Evolutionary conservation across 2,797 vertebrate genomes (phyloP).

Genomic region (Alfaro cultratus): DNA sequence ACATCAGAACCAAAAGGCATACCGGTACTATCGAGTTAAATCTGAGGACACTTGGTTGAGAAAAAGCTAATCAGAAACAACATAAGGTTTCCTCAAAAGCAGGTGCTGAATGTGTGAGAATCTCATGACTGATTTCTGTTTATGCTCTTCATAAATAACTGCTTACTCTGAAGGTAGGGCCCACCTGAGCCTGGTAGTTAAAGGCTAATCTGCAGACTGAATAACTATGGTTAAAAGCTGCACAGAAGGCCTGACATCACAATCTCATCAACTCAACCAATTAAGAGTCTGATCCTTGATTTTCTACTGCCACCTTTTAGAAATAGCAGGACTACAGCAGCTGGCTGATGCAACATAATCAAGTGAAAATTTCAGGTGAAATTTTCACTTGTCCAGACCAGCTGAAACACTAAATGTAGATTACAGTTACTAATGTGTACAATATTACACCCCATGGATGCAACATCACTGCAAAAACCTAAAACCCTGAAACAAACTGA

Average conservation of each 20-base stretch:
- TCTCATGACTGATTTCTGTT: conserved; percentile 60
- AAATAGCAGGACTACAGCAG: background rate
- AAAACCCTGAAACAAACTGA: background rate
- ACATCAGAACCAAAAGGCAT: conserved; percentile 8
- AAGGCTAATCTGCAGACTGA: conserved; percentile 57
- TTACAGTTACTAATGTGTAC: background rate
- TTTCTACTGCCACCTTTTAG: background rate
- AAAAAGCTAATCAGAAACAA: background rate
- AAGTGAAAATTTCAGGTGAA: background rate
- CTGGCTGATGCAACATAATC: background rate
- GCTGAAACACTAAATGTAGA: background rate
- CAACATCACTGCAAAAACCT: background rate
- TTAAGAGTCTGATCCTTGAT: conserved; percentile 27
- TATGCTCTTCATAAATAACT: conserved; percentile 65
- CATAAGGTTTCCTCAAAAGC: conserved; percentile 16
- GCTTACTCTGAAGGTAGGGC: conserved; percentile 43
- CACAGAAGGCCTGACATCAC: conserved; percentile 8
- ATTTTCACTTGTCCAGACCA: background rate
- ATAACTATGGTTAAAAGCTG: conserved; percentile 58
- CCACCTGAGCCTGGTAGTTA: conserved; percentile 58
- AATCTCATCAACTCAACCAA: conserved; percentile 20
- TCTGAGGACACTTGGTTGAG: background rate
- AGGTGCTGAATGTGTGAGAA: conserved; percentile 29
- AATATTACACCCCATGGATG: background rate
- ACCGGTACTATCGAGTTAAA: conserved; percentile 1